phyloP scores from a whole-genome alignment of 2,113 vertebrate species.

The Paralichthys olivaceus region DNA sequence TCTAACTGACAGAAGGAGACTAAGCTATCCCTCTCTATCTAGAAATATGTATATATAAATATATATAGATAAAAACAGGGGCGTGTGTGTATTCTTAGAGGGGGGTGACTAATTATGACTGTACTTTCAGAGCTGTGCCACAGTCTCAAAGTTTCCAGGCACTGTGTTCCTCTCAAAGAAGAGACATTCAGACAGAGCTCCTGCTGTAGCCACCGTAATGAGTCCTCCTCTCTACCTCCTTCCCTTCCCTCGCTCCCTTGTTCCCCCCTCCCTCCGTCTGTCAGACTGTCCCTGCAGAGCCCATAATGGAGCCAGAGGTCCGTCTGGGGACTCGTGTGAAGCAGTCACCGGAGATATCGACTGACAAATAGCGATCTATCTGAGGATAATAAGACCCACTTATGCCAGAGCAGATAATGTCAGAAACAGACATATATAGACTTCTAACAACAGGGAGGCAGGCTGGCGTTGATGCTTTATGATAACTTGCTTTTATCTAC shows the following conservation, averaged over 20 bases:
- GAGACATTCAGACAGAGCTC: constrained; percentile 49
- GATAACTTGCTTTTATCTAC: constrained; percentile 51
- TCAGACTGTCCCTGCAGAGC: constrained; percentile 50
- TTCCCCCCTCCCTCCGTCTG: constrained; percentile 26
- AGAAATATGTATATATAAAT: too few species aligned
- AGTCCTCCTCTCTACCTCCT: constrained; percentile 23
- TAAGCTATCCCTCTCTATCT: background rate
- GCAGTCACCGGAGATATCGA: constrained; percentile 42
- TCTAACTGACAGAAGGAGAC: constrained; percentile 2
- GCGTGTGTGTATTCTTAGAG: background rate
- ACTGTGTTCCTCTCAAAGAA: constrained; percentile 54
- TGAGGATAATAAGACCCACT: constrained; percentile 71
- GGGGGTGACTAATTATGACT: constrained; percentile 58
- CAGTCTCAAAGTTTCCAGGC: constrained; percentile 55
- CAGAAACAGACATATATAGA: constrained; percentile 50
- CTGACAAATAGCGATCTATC: constrained; percentile 62
- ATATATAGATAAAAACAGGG: too few species aligned
- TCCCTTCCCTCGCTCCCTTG: constrained; percentile 16
- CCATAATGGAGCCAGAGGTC: constrained; percentile 46
- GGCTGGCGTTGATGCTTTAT: constrained; percentile 36
- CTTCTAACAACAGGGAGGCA: constrained; percentile 37
- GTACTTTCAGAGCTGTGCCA: constrained; percentile 27
- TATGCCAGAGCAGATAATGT: constrained; percentile 61
- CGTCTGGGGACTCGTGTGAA: constrained; percentile 44
- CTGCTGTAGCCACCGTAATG: constrained; percentile 51